These are phyloP conservation scores for Tipula helvola DNA, from an alignment of 2,888 invertebrate genomes.

Conservation along the genomic window DNA sequence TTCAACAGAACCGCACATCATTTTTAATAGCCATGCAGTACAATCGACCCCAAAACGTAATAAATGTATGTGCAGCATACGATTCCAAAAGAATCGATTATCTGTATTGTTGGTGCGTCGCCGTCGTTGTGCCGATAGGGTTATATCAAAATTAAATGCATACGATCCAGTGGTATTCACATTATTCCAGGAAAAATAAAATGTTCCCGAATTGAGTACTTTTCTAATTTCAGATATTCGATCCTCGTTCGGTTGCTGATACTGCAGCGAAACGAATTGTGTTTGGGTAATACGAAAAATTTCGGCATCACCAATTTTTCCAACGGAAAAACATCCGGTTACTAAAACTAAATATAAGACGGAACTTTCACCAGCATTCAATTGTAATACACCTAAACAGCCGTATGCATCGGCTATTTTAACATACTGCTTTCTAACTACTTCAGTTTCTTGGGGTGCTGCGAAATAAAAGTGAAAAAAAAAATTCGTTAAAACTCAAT, in stretches of 20 bases:
- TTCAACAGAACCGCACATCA: constrained; percentile 96
- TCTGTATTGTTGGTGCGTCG: constrained; percentile 71
- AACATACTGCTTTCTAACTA: constrained; percentile 75
- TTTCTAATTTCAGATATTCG: constrained; percentile 55
- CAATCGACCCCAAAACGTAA: constrained; percentile 85
- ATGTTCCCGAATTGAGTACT: constrained; percentile 93
- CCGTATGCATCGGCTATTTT: constrained; percentile 93
- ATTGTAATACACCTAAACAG: constrained; percentile 84
- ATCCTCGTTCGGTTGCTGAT: constrained; percentile 48
- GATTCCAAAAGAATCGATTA: constrained; percentile 97
- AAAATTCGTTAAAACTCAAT: too few relatives aligned
- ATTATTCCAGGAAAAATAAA: constrained; percentile 83
- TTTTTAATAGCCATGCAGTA: constrained; percentile 80
- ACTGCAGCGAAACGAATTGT: constrained; percentile 76
- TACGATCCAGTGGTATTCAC: constrained; percentile 23
- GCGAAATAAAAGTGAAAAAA: constrained; percentile 14
- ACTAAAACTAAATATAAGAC: constrained; percentile 84
- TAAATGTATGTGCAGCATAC: constrained; percentile 87
- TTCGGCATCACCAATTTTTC: constrained; percentile 89
- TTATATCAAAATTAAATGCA: constrained; percentile 64
- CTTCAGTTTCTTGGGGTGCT: constrained; percentile 68
- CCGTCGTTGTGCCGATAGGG: constrained; percentile 84
- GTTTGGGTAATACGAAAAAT: constrained; percentile 91
- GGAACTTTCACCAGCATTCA: constrained; percentile 73
- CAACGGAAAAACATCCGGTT: constrained; percentile 91